Percentiles rank a stretch among this genome's conserved stretches.
Evolutionary conservation across 2,797 vertebrate species (phyloP).

Genomic region (Gallinago nigripennis): DNA sequence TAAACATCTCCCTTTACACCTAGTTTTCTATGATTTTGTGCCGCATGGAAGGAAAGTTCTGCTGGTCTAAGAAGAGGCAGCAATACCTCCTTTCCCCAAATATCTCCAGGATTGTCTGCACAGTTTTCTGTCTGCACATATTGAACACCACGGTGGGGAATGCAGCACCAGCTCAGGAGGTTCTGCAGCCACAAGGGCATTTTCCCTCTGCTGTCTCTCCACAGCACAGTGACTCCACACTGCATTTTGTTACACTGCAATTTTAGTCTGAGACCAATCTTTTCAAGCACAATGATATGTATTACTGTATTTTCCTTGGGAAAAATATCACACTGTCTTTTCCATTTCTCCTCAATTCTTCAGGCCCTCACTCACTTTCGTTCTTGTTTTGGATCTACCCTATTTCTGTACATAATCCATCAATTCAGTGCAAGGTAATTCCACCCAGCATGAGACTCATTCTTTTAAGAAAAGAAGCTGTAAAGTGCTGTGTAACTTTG

Average conservation of each 20-base stretch:
- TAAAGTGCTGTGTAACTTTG: neutral
- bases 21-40: neutral
- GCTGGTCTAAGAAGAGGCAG: neutral
- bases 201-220: neutral
- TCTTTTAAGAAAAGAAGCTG: neutral
- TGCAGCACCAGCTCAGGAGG: neutral
- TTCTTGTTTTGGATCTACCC: neutral
- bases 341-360: neutral
- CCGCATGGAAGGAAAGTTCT: neutral
- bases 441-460: neutral
- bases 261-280: neutral
- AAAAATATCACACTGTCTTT: neutral
- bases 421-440: neutral
- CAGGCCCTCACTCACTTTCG: rapidly evolving
- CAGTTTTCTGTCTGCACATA: neutral
- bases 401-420: rapidly evolving
- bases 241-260: neutral
- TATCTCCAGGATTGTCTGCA: neutral
- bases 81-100: neutral
- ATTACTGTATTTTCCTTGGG: neutral
- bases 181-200: neutral
- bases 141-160: neutral
- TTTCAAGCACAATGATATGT: neutral
- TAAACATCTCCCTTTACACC: neutral
- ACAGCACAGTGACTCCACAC: neutral